Base-by-base conservation (phyloP, 2,888 invertebrate genomes). In the Saturnia pavonia region DNA sequence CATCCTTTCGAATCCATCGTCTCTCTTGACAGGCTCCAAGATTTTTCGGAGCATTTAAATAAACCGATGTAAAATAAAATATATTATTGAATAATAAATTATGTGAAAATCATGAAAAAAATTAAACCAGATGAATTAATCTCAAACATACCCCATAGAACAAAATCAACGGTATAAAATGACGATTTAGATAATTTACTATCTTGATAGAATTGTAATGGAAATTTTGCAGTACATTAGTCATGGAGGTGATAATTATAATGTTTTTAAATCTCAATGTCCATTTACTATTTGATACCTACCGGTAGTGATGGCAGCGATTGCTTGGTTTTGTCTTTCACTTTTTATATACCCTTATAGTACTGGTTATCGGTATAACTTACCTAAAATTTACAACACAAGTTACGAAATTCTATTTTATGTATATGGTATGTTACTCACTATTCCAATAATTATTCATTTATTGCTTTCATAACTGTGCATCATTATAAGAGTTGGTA, bases 381-480 rank as follows among this genome's bases (percentile, higher is more conserved):
- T 40, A 25, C 48, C 22, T 42, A 65, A 42, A 68, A 3, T 34
- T 9, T 42, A 60, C 8, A 42, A 27, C 12, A 45, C n/a, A 51
- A 9, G 34, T 27, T 8, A n/a, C 42, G 7, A 70, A 12, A 69
- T 80, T 54, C 12, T 68, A 42, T 66, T 72, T 73, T 79, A 72
- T 69, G 82, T 82, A 80, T 82, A 79, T 73, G 84, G 85, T 84
- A 72, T 72, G 79, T 40, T 63, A 69, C 45, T 73, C 34, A 34
- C 6, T 34, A 34, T 74, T 72, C 69, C 7, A 68, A 8, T 34
- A 2, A 57, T 69, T 40, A 69, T 60, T 60, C 16, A 34, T 42
- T 69, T 42, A 68, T 9, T 42, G 14, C 16, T 25, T 57, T 67
- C 14, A 7, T 27, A 14, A 25, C 27, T 60, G 25, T 60, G 27